Evolutionary conservation across 1,140 invertebrate genomes (phyloP), one percentile per base, ranked within the genome.

Genomic region (Orchesella cincta): DNA sequence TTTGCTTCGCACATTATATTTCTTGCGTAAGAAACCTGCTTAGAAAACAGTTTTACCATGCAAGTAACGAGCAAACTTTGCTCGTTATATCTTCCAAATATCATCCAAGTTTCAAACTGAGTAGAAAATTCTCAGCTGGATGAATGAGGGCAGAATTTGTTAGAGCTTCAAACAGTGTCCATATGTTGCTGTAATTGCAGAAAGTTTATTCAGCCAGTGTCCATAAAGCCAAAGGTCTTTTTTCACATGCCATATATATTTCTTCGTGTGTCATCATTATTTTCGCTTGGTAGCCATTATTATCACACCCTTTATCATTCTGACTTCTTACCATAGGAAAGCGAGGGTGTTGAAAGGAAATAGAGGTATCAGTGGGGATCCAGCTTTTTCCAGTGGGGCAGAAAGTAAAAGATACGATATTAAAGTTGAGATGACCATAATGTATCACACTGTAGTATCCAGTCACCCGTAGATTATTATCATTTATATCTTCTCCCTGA

Each of bases 281-380:
- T 57, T 57, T 26, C 3, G 23, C 52, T 57, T 57, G 52, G 23
- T 57, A n/a, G 23, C 52, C 52, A 57, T 57, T 57, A 57, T 57
- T 23, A 57, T 5, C 52, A 57, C 52, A 57, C 23, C 52, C 23
- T 57, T 14, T 46, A 18, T 46, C 39, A 46, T 46, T 46, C 5
- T 46, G 39, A 46, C 39, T 46, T 46, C 39, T 18, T 8, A 46
- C 5, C 39, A 8, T 18, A 8, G 39, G 39, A 46, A 18, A 18
- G 39, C 18, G 39, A 8, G 39, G 39, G 39, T 8, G n/a, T n/a
- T n/a, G n/a, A n/a, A n/a, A n/a, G n/a, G n/a, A n/a, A n/a, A n/a
- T n/a, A n/a, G n/a, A n/a, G n/a, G n/a, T n/a, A n/a, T n/a, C n/a
- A n/a, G n/a, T n/a, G n/a, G n/a, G n/a, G n/a, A n/a, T n/a, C n/a